Evolutionary conservation across 2,888 invertebrate genomes (phyloP), one percentile per base, ranked within the genome.

Genomic region (Tetranychus truncatus): DNA sequence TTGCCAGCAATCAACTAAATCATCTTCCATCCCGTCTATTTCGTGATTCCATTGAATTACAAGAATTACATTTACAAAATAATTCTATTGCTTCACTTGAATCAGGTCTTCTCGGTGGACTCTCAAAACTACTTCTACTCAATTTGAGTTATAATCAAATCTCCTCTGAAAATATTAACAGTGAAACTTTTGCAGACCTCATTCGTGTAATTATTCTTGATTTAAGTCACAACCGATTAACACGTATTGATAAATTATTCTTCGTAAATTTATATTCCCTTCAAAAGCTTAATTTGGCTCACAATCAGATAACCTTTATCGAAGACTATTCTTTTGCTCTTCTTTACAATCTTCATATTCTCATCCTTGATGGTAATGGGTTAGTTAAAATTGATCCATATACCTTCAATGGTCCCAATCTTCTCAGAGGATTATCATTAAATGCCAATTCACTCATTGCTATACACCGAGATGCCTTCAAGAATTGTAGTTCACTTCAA

Each of bases 271-370:
- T 93, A 77, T 92, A 92, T 81, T 91, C 91, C 20, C 84, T 94
- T 76, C 91, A 92, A 84, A 89, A 90, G 79, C 85, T 94, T 73
- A 91, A 92, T 81, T 85, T 94, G 79, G 90, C 91, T 79, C 88
- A 91, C 82, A 94, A 94, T 82, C 87, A 88, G 81, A 84, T 94
- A 75, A 90, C 91, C 81, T 89, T 87, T 76, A 89, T 94, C 77
- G 89, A 90, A 8, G 90, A 91, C 8, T 91, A 92, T 80, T 91
- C 92, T 1, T 94, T 94, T 82, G 87, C 91, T 66, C 90, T 92
- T 6, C 90, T 93, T 89, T 92, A 91, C 82, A 94, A 94, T 84
- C 85, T 94, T 77, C 93, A 94, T 83, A 92, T 92, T 18, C 85
- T 94, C 79, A 88, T 92, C 77, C 85, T 94, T 79, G 91, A 91